These are phyloP conservation scores for Aphelenchoides besseyi DNA, from an alignment of 1,140 invertebrate genomes.

Conservation along the genomic window DNA sequence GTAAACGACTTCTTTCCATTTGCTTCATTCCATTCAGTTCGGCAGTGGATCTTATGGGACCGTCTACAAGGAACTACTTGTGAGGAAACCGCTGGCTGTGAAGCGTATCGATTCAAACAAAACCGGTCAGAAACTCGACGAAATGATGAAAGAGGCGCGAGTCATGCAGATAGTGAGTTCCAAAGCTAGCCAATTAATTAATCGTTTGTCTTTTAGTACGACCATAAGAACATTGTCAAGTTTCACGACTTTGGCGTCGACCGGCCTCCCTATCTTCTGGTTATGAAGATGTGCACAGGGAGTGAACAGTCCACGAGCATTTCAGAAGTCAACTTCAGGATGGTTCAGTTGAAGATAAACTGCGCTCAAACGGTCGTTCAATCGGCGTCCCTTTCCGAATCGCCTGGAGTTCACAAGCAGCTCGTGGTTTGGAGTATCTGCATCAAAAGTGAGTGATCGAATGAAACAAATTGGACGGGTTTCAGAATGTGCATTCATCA, in stretches of 20 bases:
- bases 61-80: constrained; percentile 43
- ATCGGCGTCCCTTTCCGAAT: constrained; percentile 27
- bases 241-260: constrained; percentile 53
- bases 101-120: constrained; percentile 52
- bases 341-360: constrained; percentile 47
- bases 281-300: constrained; percentile 50
- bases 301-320: constrained; percentile 1
- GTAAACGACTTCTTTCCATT: not conserved
- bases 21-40: constrained; percentile 45
- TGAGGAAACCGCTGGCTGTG: constrained; percentile 36
- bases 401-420: constrained; percentile 38
- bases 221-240: constrained; percentile 53
- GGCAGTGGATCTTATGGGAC: constrained; percentile 54
- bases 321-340: constrained; percentile 28
- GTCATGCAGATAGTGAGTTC: constrained; percentile 46
- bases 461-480: constrained; percentile 1
- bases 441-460: constrained; percentile 42
- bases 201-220: constrained; percentile 24
- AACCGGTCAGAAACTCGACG: constrained; percentile 40
- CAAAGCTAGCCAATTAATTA: not conserved
- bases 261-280: constrained; percentile 46
- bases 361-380: constrained; percentile 26
- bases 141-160: constrained; percentile 56
- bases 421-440: constrained; percentile 50
- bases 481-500: constrained; percentile 46